phyloP scores from a whole-genome alignment of 2,888 invertebrate species.

The Antitype chi region DNA sequence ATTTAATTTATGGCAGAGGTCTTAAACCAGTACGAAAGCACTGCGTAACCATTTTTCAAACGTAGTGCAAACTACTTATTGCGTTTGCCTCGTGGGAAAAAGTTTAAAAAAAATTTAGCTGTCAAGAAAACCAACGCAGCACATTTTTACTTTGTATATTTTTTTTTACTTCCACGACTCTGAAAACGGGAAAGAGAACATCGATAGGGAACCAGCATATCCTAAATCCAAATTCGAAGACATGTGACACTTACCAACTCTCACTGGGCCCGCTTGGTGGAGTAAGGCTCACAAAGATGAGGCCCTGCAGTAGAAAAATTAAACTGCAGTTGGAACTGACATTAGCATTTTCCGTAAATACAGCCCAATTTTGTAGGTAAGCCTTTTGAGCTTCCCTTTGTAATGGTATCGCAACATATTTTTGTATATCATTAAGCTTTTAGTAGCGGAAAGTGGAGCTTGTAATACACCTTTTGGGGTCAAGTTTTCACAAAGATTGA shows the following conservation, averaged over 20 bases:
- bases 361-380: neutral
- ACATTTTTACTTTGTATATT: too few species aligned
- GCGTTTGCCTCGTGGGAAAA: neutral
- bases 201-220: too few species aligned
- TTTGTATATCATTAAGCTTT: conserved; percentile 58
- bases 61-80: neutral
- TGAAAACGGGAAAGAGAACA: too few species aligned
- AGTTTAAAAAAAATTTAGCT: neutral
- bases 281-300: too few species aligned
- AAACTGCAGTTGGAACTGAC: neutral
- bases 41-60: neutral
- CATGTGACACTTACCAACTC: too few species aligned
- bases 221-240: too few species aligned
- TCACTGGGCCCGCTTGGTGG: too few species aligned
- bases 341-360: conserved; percentile 6
- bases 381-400: conserved; percentile 24
- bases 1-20: neutral
- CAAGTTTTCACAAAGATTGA: conserved; percentile 32
- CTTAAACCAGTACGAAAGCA: too few species aligned
- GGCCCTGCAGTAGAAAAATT: too few species aligned
- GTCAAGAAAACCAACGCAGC: neutral
- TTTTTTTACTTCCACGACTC: too few species aligned
- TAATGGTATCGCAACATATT: conserved; percentile 29
- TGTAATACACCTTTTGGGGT: conserved; percentile 38
- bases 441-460: conserved; percentile 44